Base-by-base conservation (phyloP, 1,140 invertebrate genomes). In the Anastrepha ludens region DNA sequence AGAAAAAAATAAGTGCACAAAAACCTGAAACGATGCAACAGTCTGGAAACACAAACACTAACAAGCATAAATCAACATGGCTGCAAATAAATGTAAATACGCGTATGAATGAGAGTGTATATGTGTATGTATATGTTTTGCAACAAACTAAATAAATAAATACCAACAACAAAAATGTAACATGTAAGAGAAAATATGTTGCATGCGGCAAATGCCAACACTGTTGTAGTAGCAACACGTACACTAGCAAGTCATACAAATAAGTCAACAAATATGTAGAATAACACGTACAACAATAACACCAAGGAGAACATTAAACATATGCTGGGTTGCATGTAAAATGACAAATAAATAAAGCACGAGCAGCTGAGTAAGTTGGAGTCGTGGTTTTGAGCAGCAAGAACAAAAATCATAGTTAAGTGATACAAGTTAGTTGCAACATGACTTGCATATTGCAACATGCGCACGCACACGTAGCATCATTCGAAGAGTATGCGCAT, bases 21-120 rank as follows among this genome's bases (percentile, higher is more conserved):
- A 74, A 74, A 9, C 7, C 41, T 39, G 67, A 17, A 74, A 74
- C 67, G 44, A 44, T 74, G 67, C 67, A 74, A 74, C 67, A 74
- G 67, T 41, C 67, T 44, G 41, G 67, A 87, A 29, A 59, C 39
- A 87, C 39, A 87, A 70, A 87, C 85, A 86, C 55, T 67, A 67
- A 11, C 15, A 70, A 58, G 67, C 60, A 87, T 44, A 87, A 55
- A 65, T 65, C 60, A 86, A 86, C 86, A 59, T 3, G 29, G 67
- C 39, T 11, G 2, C 44, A 74, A 74, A 44, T 74, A 74, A 74
- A 74, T n/a, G 67, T 74, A 47, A 74, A 74, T 44, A 47, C n/a
- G n/a, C 29, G 58, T 60, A 78, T 39, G 59, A n/a, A 70, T 39
- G 29, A 29, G 17, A 29, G 13, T 62, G 20, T 20, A 60, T 60